Evolutionary conservation across 2,113 vertebrate genomes (phyloP).

Genomic region (Caracal caracal): DNA sequence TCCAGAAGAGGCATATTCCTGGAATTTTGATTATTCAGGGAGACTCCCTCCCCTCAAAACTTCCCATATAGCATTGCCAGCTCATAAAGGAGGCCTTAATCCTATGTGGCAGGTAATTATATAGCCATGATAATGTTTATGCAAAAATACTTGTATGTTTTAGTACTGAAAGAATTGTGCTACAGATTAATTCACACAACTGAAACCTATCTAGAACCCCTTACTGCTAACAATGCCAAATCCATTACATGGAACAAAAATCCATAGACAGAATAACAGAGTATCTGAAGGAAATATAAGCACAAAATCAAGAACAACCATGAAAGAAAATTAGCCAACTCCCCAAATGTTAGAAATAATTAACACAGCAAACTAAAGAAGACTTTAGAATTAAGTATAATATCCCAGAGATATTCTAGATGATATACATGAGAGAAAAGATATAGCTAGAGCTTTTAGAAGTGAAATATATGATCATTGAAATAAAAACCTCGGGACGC

Average conservation of each 20-base stretch:
- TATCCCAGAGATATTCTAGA: not conserved
- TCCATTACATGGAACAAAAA: slow-evolving; percentile 20
- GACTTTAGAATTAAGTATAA: slow-evolving; percentile 26
- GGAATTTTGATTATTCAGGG: slow-evolving; percentile 19
- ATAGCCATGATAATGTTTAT: not conserved
- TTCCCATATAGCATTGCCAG: not conserved
- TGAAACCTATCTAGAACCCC: slow-evolving; percentile 23
- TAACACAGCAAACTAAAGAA: slow-evolving; percentile 26
- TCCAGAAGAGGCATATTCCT: not conserved
- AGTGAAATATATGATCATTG: not conserved
- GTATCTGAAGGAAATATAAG: slow-evolving; percentile 34
- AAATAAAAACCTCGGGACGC: not conserved
- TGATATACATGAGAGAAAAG: not conserved
- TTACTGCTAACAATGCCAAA: slow-evolving; percentile 9
- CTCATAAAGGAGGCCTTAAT: not conserved
- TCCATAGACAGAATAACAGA: not conserved
- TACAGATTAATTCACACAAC: slow-evolving; percentile 29
- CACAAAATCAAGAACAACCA: slow-evolving; percentile 4
- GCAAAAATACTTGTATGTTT: not conserved
- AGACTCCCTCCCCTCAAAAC: not conserved
- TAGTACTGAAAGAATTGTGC: not conserved
- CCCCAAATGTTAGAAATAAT: not conserved
- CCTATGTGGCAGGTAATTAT: not conserved
- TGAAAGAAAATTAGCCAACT: not conserved
- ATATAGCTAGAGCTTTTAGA: slow-evolving; percentile 37